These are phyloP conservation scores for Erebia aethiops DNA, from an alignment of 2,888 invertebrate genomes.

Conservation along the genomic window DNA sequence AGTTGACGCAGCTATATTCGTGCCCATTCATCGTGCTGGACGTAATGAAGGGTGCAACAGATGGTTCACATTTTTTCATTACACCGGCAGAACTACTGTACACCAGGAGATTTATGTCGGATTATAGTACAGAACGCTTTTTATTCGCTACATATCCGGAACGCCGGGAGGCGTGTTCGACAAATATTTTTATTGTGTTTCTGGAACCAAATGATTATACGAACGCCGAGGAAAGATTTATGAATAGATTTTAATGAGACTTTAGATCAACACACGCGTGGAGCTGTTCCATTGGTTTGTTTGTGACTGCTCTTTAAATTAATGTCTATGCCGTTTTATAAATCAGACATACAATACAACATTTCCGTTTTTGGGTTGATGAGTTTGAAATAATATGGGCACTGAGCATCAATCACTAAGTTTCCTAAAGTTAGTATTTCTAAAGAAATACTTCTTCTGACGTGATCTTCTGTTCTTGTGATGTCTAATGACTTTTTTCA, in stretches of 20 bases:
- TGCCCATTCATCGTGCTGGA: constrained; percentile 67
- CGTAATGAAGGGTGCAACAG: constrained; percentile 82
- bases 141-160: constrained; percentile 74
- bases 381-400: too few species aligned
- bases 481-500: too few species aligned
- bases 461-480: too few species aligned
- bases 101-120: constrained; percentile 76
- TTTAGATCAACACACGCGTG: constrained; percentile 14
- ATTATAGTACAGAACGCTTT: constrained; percentile 74
- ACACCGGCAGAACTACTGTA: constrained; percentile 68
- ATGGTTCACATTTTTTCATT: constrained; percentile 80
- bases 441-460: too few species aligned
- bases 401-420: too few species aligned
- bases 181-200: constrained; percentile 67
- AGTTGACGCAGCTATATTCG: constrained; percentile 71
- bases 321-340: not conserved
- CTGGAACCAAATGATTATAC: constrained; percentile 57
- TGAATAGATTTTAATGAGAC: constrained; percentile 32
- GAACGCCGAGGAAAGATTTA: constrained; percentile 35
- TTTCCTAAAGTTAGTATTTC: too few species aligned
- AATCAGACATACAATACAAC: too few species aligned
- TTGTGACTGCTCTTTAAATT: not conserved
- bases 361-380: too few species aligned
- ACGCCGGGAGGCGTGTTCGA: constrained; percentile 71
- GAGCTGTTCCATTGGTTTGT: constrained; percentile 3